Evolutionary conservation across 1,140 invertebrate genomes (phyloP).

Genomic region (Aleiodes sp.): DNA sequence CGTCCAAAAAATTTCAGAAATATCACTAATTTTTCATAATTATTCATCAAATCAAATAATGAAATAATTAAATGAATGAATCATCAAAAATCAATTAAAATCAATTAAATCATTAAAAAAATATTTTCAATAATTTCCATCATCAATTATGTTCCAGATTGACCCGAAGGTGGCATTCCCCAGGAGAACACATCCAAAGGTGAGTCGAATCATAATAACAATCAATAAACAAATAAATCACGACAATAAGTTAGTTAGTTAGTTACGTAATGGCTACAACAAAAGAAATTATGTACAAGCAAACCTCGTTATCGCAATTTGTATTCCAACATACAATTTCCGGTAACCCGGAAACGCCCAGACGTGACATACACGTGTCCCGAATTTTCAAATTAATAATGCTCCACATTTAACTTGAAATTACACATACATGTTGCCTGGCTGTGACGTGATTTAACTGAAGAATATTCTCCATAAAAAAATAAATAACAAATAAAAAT

Average conservation of each 20-base stretch:
- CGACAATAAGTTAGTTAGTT: background rate
- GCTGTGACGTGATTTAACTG: constrained; percentile 8
- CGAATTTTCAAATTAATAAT: constrained; percentile 12
- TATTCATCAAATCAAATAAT: no score
- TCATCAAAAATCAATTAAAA: no score
- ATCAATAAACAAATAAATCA: constrained; percentile 23
- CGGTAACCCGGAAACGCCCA: constrained; percentile 10
- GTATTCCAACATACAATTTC: constrained; percentile 11
- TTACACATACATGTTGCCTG: background rate
- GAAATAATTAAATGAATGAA: no score
- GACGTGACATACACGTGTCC: constrained; percentile 15
- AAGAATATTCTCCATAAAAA: background rate
- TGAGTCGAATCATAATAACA: constrained; percentile 69
- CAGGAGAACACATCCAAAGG: constrained; percentile 97
- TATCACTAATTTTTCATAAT: no score
- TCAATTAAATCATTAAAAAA: no score
- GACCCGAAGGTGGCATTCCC: constrained; percentile 99
- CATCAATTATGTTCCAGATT: constrained; percentile 83
- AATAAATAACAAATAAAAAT: no score
- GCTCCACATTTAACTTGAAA: background rate
- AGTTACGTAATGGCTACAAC: background rate
- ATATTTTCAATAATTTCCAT: no score
- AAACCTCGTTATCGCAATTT: constrained; percentile 14
- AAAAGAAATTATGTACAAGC: constrained; percentile 18
- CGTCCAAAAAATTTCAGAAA: no score